Conservation (phyloP, 2,888 invertebrate species). For the Stenotaenia linearis region DNA sequence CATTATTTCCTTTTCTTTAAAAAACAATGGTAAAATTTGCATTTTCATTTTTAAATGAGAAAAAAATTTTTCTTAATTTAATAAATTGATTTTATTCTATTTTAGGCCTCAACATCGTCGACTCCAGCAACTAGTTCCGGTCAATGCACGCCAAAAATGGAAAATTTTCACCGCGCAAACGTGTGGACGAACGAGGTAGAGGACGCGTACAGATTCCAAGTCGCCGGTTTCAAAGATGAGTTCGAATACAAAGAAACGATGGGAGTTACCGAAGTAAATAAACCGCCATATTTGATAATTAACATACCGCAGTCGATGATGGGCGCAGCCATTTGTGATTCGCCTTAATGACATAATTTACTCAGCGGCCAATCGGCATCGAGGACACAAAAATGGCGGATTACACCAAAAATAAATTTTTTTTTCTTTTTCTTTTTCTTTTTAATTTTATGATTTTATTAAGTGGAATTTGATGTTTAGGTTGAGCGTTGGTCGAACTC, state of each 20-base stretch:
- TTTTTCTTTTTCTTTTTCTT: background rate
- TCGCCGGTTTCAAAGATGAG: slow-evolving; percentile 30
- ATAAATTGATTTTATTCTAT: background rate
- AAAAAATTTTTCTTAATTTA: background rate
- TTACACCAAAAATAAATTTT: background rate
- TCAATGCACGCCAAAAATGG: background rate
- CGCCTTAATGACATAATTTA: too few relatives aligned
- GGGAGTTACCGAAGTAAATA: background rate
- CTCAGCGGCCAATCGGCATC: too few relatives aligned
- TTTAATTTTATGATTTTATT: too few relatives aligned
- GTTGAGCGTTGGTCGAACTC: background rate
- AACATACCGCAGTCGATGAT: too few relatives aligned
- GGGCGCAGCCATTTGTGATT: too few relatives aligned
- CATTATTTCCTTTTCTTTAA: background rate
- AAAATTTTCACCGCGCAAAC: background rate
- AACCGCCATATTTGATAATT: background rate
- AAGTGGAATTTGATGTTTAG: background rate
- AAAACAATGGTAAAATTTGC: background rate
- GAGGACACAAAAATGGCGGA: too few relatives aligned
- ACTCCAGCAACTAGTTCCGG: background rate
- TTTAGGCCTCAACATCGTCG: background rate
- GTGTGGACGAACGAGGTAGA: slow-evolving; percentile 4
- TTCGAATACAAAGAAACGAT: background rate
- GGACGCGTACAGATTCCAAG: slow-evolving; percentile 29
- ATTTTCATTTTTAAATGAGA: background rate